Percentiles rank a stretch among this genome's conserved stretches.
phyloP scores from a whole-genome alignment of 2,113 vertebrate species.

The Petroica traversi region DNA sequence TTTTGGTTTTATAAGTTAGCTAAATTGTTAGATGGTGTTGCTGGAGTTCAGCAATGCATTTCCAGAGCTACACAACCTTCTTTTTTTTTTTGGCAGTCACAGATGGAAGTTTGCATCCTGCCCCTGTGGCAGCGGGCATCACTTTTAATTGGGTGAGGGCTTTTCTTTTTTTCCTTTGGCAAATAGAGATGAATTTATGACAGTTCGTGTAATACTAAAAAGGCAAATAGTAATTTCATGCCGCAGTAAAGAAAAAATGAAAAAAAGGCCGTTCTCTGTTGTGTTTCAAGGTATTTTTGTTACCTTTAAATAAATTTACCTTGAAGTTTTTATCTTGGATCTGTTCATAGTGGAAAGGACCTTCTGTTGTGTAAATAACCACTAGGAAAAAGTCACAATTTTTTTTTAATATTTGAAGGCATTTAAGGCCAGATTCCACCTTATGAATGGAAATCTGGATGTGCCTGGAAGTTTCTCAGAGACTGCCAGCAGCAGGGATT shows the following conservation, averaged over 20 bases:
- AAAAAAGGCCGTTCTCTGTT: not conserved
- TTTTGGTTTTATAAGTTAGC: not conserved
- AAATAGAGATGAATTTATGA: not conserved
- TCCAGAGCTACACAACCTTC: not conserved
- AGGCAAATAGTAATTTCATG: not conserved
- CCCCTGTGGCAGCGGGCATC: not conserved
- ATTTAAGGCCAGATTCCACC: not conserved
- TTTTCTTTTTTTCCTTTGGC: not conserved
- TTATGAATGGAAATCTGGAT: not conserved
- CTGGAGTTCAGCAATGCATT: slow-evolving; percentile 19
- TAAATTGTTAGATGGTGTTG: not conserved
- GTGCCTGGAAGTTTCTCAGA: not conserved
- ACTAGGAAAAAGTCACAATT: rapidly evolving
- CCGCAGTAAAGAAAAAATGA: not conserved
- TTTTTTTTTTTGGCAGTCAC: not conserved
- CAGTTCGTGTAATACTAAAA: not conserved
- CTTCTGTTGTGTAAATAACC: not conserved
- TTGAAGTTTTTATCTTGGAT: not conserved
- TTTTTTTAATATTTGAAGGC: not conserved
- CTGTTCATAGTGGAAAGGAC: not conserved
- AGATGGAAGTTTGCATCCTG: not conserved
- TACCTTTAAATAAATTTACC: not conserved
- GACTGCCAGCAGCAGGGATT: not conserved
- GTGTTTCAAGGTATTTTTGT: not conserved
- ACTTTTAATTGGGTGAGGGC: not conserved